Conservation (phyloP, 1,140 invertebrate genomes). For the Drosophila pallidifrons region DNA sequence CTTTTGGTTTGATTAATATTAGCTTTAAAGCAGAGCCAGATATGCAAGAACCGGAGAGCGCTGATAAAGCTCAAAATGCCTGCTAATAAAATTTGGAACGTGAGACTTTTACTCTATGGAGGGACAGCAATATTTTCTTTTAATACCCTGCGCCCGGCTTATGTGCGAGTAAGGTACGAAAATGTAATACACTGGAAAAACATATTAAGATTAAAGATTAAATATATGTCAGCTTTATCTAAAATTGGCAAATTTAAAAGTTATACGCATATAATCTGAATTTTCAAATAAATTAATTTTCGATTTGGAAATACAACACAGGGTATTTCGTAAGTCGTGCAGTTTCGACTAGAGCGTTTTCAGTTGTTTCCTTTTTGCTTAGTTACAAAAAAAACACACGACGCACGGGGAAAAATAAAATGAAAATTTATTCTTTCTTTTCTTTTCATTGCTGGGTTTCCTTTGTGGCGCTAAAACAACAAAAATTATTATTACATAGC, state of each 20-base stretch:
- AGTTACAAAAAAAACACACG: constrained; percentile 17
- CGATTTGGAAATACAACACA: not conserved
- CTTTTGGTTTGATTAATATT: constrained; percentile 19
- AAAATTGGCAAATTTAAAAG: too few relatives aligned
- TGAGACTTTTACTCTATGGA: constrained; percentile 56
- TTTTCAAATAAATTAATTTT: too few relatives aligned
- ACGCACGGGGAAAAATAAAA: constrained; percentile 50
- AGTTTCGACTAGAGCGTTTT: not conserved
- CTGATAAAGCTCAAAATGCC: constrained; percentile 64
- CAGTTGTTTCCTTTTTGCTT: constrained; percentile 22
- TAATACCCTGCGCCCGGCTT: not conserved
- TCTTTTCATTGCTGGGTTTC: constrained; percentile 33
- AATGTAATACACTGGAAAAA: too few relatives aligned
- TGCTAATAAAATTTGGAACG: constrained; percentile 65
- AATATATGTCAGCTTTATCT: too few relatives aligned
- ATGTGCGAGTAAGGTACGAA: not conserved
- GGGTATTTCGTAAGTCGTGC: not conserved
- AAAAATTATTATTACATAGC: constrained; percentile 2
- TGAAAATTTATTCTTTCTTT: constrained; percentile 62
- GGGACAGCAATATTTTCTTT: constrained; percentile 8
- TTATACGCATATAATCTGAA: too few relatives aligned
- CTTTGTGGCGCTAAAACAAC: constrained; percentile 9
- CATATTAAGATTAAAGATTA: too few relatives aligned
- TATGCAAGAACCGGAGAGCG: constrained; percentile 27
- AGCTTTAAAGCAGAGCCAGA: constrained; percentile 21